Percentiles rank a stretch among this genome's conserved stretches.
Conservation (phyloP, 37 sponge, comb jelly and placozoan genomes). For the Cladorhizidae sp. region DNA sequence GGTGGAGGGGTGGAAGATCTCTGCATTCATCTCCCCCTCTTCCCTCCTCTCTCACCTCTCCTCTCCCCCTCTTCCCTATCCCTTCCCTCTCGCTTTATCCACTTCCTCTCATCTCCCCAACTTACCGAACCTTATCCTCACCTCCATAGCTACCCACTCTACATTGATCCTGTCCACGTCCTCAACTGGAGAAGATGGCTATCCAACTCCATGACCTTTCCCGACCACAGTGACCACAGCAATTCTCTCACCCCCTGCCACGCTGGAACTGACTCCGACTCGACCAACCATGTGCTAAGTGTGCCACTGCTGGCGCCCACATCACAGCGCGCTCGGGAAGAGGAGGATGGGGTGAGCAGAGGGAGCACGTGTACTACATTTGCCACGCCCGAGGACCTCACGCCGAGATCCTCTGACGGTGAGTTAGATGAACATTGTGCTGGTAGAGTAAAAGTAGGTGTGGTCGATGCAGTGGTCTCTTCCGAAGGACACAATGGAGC, state of each 20-base stretch:
- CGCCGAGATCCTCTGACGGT: conserved; percentile 1
- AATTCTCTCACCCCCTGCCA: background rate
- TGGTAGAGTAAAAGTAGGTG: no score
- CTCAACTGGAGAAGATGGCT: background rate
- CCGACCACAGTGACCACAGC: background rate
- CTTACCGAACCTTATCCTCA: no score
- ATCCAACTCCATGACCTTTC: background rate
- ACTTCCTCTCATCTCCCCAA: no score
- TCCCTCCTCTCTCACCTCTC: background rate
- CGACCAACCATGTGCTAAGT: background rate
- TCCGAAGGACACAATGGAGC: no score
- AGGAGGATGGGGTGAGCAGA: background rate
- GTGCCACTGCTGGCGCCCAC: background rate
- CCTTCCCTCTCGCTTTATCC: background rate
- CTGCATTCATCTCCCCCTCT: background rate
- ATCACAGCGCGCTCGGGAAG: background rate
- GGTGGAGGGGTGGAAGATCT: no score
- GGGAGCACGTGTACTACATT: background rate
- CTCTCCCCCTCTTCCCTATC: background rate
- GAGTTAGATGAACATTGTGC: background rate
- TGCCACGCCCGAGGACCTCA: conserved; percentile 5
- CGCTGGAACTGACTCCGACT: background rate
- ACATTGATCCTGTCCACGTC: conserved; percentile 3
- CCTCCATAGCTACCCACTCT: conserved; percentile 22
- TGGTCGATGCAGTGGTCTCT: no score